These are phyloP conservation scores for Notolabrus celidotus DNA, from an alignment of 2,797 vertebrate species.

Conservation along the genomic window DNA sequence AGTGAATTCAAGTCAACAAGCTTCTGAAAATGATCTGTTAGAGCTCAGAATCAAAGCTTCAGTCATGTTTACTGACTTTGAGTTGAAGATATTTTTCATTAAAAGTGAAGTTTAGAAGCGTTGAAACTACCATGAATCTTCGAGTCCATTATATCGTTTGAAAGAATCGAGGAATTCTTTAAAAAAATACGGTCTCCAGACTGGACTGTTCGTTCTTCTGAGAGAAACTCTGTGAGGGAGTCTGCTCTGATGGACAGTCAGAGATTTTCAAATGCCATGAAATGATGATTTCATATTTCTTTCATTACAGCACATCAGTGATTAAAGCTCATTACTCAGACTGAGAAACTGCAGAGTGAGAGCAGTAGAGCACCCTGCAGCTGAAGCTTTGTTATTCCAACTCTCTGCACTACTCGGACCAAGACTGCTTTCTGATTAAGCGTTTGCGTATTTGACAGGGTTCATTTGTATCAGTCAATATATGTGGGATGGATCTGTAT, in stretches of 20 bases:
- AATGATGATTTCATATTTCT: slow-evolving; percentile 32
- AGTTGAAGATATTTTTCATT: slow-evolving; percentile 1
- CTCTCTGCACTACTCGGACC: slow-evolving; percentile 24
- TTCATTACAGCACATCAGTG: slow-evolving; percentile 12
- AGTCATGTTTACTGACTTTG: not conserved
- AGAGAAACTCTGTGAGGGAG: slow-evolving; percentile 9
- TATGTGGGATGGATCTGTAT: slow-evolving; percentile 62
- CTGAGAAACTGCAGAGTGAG: not conserved
- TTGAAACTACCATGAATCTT: slow-evolving; percentile 15
- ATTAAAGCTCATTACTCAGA: slow-evolving; percentile 21
- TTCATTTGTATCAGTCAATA: slow-evolving; percentile 67
- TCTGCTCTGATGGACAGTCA: slow-evolving; percentile 15
- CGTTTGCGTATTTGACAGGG: slow-evolving; percentile 74
- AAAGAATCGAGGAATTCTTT: slow-evolving; percentile 16
- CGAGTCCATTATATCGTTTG: slow-evolving; percentile 23
- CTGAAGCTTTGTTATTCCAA: slow-evolving; percentile 29
- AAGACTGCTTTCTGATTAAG: slow-evolving; percentile 60
- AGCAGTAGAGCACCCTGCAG: slow-evolving; percentile 13
- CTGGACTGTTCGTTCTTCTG: slow-evolving; percentile 13
- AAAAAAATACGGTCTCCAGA: slow-evolving; percentile 23
- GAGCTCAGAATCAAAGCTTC: not conserved
- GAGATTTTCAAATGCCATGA: slow-evolving; percentile 33
- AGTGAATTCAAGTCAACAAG: not conserved
- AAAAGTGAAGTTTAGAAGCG: slow-evolving; percentile 14
- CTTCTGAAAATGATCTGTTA: not conserved